Conservation (phyloP, 2,113 vertebrate genomes). For the Lagenorhynchus albirostris region DNA sequence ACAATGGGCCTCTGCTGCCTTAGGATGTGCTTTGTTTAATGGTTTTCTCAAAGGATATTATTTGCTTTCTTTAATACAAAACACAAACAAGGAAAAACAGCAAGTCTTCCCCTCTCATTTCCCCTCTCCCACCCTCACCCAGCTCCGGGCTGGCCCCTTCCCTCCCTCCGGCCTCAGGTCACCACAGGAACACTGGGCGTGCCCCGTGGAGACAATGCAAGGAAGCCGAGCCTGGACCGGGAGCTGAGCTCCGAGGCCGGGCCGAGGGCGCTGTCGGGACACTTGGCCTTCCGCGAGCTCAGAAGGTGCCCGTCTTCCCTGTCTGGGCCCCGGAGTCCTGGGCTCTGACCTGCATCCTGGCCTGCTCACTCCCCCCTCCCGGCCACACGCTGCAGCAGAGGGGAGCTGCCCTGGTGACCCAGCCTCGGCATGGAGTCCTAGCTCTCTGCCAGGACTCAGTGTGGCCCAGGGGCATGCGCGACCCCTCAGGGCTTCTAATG, state of each 20-base stretch:
- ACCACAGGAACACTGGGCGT: constrained; percentile 53
- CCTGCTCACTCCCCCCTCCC: background rate
- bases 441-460: background rate
- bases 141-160: background rate
- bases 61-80: constrained; percentile 73
- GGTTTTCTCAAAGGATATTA: constrained; percentile 70
- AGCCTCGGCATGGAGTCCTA: background rate
- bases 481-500: background rate
- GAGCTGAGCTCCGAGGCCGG: background rate
- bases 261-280: background rate
- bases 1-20: constrained; percentile 44
- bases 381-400: background rate
- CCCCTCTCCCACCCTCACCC: constrained; percentile 62
- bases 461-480: background rate
- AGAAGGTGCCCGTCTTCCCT: background rate
- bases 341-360: background rate
- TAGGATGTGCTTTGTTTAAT: constrained; percentile 70
- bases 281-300: background rate
- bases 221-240: constrained; percentile 31
- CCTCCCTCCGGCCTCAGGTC: constrained; percentile 34
- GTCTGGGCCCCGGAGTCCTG: background rate
- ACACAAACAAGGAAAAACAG: constrained; percentile 72
- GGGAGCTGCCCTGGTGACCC: background rate
- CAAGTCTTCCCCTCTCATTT: constrained; percentile 63
- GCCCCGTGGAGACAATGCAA: constrained; percentile 61